Evolutionary conservation across 1,140 invertebrate species (phyloP), one percentile per base, ranked within the genome.

Genomic region (Paralvinella palmiformis): DNA sequence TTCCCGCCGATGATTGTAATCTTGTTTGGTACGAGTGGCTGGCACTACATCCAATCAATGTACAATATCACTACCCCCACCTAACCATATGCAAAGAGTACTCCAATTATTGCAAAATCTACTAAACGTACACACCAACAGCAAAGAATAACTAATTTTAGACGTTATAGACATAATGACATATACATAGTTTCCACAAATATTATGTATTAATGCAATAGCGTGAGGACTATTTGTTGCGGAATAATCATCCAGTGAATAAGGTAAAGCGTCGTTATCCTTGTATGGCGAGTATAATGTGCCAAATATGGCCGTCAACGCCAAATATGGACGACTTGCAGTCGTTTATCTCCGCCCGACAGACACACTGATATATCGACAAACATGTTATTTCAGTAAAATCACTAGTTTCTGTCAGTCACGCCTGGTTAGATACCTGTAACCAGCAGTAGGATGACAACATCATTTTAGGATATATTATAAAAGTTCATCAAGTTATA

Each of bases 241-340:
- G 55, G 33, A 57, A 32, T 20, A 27, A 1, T 20, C 17, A 2
- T 5, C 27, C 22, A 57, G 33, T 20, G 55, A 22, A 57, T 10
- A 7, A 20, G 33, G 22, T 22, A 33, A 22, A 31, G 55, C 33
- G n/a, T 20, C 55, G 33, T n/a, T 57, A 20, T 57, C 55, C 55
- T 32, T 31, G 27, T 57, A 31, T 57, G 55, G 55, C 27, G 33
- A 4, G 22, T 27, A 20, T 27, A 20, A 20, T 27, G 27, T 32
- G 22, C 55, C 55, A 57, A 31, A 57, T 57, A 57, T 33, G 55
- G 55, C 3, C 35, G 27, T 32, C 27, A 57, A 57, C 27, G 55
- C 55, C 55, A 57, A 57, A 57, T 57, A 57, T 32, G 55, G 55
- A 22, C 27, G 29, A 27, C 10, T n/a, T 41, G 10, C 37, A 41